Percentiles rank a stretch among this genome's conserved stretches.
Evolutionary conservation across 2,888 invertebrate species (phyloP).

Genomic region (Andrena hattorfiana): DNA sequence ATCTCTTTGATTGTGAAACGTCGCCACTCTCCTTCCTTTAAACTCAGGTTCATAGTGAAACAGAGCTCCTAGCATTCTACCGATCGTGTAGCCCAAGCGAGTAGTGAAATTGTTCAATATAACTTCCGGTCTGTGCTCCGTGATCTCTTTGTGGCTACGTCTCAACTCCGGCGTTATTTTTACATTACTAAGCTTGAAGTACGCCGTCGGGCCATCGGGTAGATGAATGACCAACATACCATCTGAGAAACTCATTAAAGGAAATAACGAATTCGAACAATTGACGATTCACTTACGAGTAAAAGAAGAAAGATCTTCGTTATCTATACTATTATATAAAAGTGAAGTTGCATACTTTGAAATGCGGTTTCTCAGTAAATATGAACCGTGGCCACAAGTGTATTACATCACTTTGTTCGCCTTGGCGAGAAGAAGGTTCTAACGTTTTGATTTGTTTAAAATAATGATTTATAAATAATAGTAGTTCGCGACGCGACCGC

Average conservation of each 20-base stretch:
- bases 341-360: too few relatives aligned
- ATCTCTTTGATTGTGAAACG: conserved; percentile 99
- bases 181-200: conserved; percentile 97
- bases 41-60: conserved; percentile 99
- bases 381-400: too few relatives aligned
- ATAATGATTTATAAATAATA: too few relatives aligned
- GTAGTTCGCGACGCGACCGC: too few relatives aligned
- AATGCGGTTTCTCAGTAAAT: too few relatives aligned
- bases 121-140: conserved; percentile 95
- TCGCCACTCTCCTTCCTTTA: conserved; percentile 95
- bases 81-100: conserved; percentile 95
- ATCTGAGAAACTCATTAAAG: conserved; percentile 86
- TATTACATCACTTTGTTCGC: too few relatives aligned
- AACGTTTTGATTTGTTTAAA: too few relatives aligned
- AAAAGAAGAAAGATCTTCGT: conserved; percentile 2
- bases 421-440: too few relatives aligned
- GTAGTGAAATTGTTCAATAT: conserved; percentile 98
- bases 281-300: conserved; percentile 7
- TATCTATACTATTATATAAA: too few relatives aligned
- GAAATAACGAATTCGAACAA: conserved; percentile 38
- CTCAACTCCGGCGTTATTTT: conserved; percentile 95
- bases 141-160: conserved; percentile 92
- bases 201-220: conserved; percentile 98
- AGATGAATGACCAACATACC: conserved; percentile 97
- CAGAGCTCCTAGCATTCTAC: conserved; percentile 96